Percentiles rank a stretch among this genome's conserved stretches.
Conservation (phyloP, 2,888 invertebrate species). For the Protodeltote pygarga region DNA sequence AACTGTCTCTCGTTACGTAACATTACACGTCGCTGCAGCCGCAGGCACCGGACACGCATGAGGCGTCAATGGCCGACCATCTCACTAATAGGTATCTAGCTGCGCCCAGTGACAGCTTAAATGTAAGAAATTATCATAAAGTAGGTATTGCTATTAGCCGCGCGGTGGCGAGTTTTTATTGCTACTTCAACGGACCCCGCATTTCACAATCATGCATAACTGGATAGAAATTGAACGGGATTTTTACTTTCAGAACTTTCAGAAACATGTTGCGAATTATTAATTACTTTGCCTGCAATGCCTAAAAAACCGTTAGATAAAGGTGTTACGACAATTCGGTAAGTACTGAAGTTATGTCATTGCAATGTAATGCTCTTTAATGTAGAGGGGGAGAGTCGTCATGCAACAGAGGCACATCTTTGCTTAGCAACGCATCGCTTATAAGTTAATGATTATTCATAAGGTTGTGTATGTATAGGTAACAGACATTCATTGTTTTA, state of each 20-base stretch:
- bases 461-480: no score
- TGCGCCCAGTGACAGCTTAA: slow-evolving; percentile 46
- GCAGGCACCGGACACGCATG: slow-evolving; percentile 38
- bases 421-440: no score
- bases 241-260: slow-evolving; percentile 45
- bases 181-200: slow-evolving; percentile 50
- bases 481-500: background rate
- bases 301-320: slow-evolving; percentile 2
- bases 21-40: slow-evolving; percentile 32
- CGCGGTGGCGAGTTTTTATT: slow-evolving; percentile 49
- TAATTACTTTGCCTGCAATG: slow-evolving; percentile 24
- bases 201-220: slow-evolving; percentile 45
- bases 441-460: no score
- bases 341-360: background rate
- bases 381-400: background rate
- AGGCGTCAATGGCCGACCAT: slow-evolving; percentile 48
- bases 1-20: slow-evolving; percentile 67
- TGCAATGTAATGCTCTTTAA: background rate
- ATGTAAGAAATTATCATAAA: slow-evolving; percentile 42
- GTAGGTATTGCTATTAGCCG: slow-evolving; percentile 33
- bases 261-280: slow-evolving; percentile 38
- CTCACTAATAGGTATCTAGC: slow-evolving; percentile 44
- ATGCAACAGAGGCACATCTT: background rate
- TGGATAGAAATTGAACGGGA: slow-evolving; percentile 59
- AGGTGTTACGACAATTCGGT: background rate